Base-by-base conservation (phyloP, 1,140 invertebrate species). In the Atta texana region DNA sequence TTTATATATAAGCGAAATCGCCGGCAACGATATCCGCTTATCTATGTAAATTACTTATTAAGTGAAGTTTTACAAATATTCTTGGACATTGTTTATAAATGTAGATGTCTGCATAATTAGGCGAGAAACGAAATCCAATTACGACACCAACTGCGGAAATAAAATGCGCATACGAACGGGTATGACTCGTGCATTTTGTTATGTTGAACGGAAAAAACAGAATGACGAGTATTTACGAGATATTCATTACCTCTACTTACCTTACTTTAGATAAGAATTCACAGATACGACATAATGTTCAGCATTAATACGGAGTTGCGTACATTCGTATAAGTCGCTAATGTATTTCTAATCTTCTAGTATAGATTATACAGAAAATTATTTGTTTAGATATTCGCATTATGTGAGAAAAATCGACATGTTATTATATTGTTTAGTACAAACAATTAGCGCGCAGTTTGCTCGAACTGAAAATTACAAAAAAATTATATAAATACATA, bases 181-280 rank as follows among this genome's bases (percentile, higher is more conserved):
- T 49, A 49, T 44, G 76, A 74, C 66, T 57, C 21, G 68, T 31
- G 21, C 53, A 51, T 55, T 80, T 69, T n/a, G 16, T 74, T 71
- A 57, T 16, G 53, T 28, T 61, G 39, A 57, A 44, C 16, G 69
- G 34, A 49, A 74, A 49, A 74, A 72, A 18, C 80, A 55, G 18
- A 59, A 61, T 74, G 53, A 34, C 68, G 55, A 39, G 12, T 61
- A 59, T 82, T 82, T 74, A 82, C 68, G 68, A 59, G 80, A 82
- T 82, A 49, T 4, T 82, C 24, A 31, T 82, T 82, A 61, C n/a
- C 31, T 53, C 24, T 31, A 66, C 24, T 24, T 24, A 24, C n/a
- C 68, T 82, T 81, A 72, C 10, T 72, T 72, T 31, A 82, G 80
- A 82, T 82, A 82, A 74, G 34, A 44, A 44, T 4, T 59, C 31